Evolutionary conservation across 2,888 invertebrate species (phyloP), one percentile per base, ranked within the genome.

Genomic region (Noctuana brunneofusca): DNA sequence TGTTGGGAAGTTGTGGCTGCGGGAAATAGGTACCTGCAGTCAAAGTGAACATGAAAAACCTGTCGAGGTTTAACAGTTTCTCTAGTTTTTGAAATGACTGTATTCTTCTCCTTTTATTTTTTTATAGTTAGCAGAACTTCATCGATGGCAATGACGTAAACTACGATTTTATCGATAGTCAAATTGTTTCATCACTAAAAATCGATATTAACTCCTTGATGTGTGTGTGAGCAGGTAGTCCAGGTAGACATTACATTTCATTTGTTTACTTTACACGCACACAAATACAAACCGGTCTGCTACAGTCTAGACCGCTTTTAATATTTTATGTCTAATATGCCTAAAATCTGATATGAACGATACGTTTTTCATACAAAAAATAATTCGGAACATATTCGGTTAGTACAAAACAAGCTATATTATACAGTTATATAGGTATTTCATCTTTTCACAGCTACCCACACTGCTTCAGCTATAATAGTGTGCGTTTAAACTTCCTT

Each of bases 291-390:
- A 11, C 18, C 30, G 50, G 50, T 32, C 43, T 32, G 18, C 4
- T 32, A 32, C 50, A 32, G 50, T 49, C 50, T 52, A 18, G 50
- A 30, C 30, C 30, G 50, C 30, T 50, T 50, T 50, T 50, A 50
- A 2, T 8, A 16, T 11, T 18, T 14, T 50, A 1, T 52, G 16
- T 32, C 9, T 9, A 8, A 18, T 11, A 22, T 52, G 9, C 32
- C 0, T 0, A 18, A 52, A 52, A 52, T 52, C 12, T 11, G 16
- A 18, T 52, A 35, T 8, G 6, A 18, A 43, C 18, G 2, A 16
- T 9, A 18, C 18, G 2, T 18, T 18, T 18, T 18, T 18, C 6
- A 11, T 5, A 35, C 2, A 5, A 35, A 43, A 43, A 43, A 43
- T 18, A 43, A 43, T 12, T 35, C 35, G 6, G 6, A 38, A 38